Evolutionary conservation across 1,140 invertebrate species (phyloP), one percentile per base, ranked within the genome.

Genomic region (Orussus abietinus): DNA sequence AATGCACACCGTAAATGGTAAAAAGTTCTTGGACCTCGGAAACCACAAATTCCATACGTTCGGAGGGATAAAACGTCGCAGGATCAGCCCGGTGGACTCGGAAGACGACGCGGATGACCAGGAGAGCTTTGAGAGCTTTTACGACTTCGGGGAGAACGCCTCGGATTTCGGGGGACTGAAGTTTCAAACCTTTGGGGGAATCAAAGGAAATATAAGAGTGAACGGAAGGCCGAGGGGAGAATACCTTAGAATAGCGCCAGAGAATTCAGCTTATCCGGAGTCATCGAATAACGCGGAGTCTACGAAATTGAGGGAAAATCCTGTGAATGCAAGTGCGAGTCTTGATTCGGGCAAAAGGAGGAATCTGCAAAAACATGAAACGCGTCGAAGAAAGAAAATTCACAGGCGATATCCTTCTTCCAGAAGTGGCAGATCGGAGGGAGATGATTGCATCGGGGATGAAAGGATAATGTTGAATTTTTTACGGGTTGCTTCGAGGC

Each of bases 151-250:
- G n/a, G 20, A 19, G 4, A 19, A 28, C 4, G 13, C 18, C 15
- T 6, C 18, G 0, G 31, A 55, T 3, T 60, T 59, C 6, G 32
- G 25, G 2, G 44, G 20, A n/a, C 21, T 57, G 2, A 60, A 55
- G 15, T 64, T 52, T 25, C 60, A 62, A 11, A 58, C 62, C 0
- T 65, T 63, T n/a, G 62, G 62, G 2, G 62, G 62, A 0, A 62
- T 65, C 7, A 65, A 60, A 18, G 42, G 15, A 6, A 38, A 20
- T 2, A 45, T 22, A 5, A 59, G 18, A 12, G 37, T 46, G 12
- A 30, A 59, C 9, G 28, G 28, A 10, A 36, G 15, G n/a, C n/a
- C n/a, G n/a, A n/a, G n/a, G n/a, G n/a, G n/a, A n/a, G n/a, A n/a
- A n/a, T n/a, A n/a, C n/a, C n/a, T n/a, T n/a, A n/a, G n/a, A n/a